These are phyloP conservation scores for Heteractis magnifica DNA, from an alignment of 92 coral and sea anemone species.

Conservation along the genomic window DNA sequence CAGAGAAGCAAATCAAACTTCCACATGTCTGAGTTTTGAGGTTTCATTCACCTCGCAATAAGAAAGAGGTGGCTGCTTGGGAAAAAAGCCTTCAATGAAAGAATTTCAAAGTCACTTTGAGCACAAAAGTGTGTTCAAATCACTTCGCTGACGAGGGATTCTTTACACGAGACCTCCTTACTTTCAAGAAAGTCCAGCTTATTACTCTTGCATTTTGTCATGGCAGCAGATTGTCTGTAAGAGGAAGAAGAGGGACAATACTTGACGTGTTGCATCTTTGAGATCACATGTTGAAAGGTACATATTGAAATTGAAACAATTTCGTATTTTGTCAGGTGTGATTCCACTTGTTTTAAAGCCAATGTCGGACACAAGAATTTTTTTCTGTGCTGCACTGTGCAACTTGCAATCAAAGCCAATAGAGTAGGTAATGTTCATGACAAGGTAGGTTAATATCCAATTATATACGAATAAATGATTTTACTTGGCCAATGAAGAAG, in stretches of 20 bases:
- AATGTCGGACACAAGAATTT: not conserved
- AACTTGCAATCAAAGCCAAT: not conserved
- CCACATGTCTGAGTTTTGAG: slow-evolving; percentile 41
- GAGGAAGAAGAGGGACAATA: slow-evolving; percentile 48
- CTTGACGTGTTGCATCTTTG: slow-evolving; percentile 58
- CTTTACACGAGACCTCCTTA: slow-evolving; percentile 51
- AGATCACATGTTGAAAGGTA: slow-evolving; percentile 50
- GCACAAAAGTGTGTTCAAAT: slow-evolving; percentile 48
- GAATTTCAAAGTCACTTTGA: slow-evolving; percentile 33
- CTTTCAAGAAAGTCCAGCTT: slow-evolving; percentile 60
- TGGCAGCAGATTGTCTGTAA: slow-evolving; percentile 51
- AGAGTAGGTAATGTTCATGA: not conserved
- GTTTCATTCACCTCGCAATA: slow-evolving; percentile 47
- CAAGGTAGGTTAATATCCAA: not conserved
- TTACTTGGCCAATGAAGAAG: too few relatives aligned
- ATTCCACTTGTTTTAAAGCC: slow-evolving; percentile 11
- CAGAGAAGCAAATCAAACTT: slow-evolving; percentile 38
- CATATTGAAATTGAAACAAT: slow-evolving; percentile 38
- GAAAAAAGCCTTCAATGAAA: slow-evolving; percentile 32
- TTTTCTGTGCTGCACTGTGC: not conserved
- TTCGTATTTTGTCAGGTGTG: slow-evolving; percentile 32
- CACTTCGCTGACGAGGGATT: slow-evolving; percentile 40
- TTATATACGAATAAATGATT: too few relatives aligned
- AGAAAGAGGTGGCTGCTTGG: slow-evolving; percentile 33
- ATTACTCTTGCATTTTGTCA: slow-evolving; percentile 60